Conservation (phyloP, 1,140 invertebrate species). For the Drosophila orena region DNA sequence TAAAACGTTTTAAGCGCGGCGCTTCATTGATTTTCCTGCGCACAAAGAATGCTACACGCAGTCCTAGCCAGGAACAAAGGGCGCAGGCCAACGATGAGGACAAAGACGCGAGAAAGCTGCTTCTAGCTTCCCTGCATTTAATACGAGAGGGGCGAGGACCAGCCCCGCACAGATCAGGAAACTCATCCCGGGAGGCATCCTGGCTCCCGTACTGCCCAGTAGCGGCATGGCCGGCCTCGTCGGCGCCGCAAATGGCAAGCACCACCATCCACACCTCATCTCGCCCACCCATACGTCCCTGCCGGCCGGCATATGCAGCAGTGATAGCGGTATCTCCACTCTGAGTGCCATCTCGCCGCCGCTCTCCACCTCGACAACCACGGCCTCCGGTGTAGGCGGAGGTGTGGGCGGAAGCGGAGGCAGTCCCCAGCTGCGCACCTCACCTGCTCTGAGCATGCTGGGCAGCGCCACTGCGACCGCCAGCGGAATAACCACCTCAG, state of each 20-base stretch:
- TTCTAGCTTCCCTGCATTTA: constrained; percentile 25
- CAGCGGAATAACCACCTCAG: constrained; percentile 42
- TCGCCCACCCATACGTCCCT: constrained; percentile 71
- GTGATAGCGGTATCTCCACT: constrained; percentile 79
- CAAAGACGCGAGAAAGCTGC: constrained; percentile 49
- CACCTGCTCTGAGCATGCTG: constrained; percentile 66
- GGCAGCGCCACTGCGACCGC: constrained; percentile 66
- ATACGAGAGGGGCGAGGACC: constrained; percentile 11
- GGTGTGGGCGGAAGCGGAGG: constrained; percentile 45
- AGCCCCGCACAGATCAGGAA: constrained; percentile 11
- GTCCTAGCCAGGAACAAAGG: constrained; percentile 45
- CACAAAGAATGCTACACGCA: constrained; percentile 66
- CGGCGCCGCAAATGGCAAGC: constrained; percentile 49
- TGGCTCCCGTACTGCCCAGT: constrained; percentile 80
- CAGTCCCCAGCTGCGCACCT: constrained; percentile 68
- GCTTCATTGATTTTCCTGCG: constrained; percentile 78
- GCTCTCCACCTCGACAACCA: constrained; percentile 60
- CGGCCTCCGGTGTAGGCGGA: constrained; percentile 33
- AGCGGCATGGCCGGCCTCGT: constrained; percentile 70
- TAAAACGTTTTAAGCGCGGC: constrained; percentile 63
- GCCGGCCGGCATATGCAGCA: constrained; percentile 78
- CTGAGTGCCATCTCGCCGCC: constrained; percentile 78
- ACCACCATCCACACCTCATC: constrained; percentile 66
- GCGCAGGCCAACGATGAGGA: constrained; percentile 32
- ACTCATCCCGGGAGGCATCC: constrained; percentile 45